Evolutionary conservation across 1,140 invertebrate species (phyloP), one percentile per base, ranked within the genome.

Genomic region (Drosophila tani): DNA sequence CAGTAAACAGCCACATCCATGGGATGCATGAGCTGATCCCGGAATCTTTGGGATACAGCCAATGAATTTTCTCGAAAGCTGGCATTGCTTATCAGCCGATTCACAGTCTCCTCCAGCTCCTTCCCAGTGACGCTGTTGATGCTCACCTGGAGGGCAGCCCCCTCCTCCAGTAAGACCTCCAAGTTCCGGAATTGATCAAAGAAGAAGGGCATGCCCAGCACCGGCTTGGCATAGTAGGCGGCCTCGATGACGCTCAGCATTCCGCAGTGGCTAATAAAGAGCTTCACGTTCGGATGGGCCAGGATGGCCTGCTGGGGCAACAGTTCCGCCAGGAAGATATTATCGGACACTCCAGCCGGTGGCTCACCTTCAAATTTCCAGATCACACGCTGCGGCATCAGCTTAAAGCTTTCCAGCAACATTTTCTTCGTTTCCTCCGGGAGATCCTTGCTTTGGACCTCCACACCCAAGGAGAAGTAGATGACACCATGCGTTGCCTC

Each of bases 181-280:
- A 94, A 81, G 66, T 95, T 96, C 0, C 93, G 93, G 8, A 86
- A 92, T 81, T 96, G 95, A 90, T 96, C 95, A 35, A 93, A 94
- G 50, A 95, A 94, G 8, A 96, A 87, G 2, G 96, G 96, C 58
- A 96, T 92, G 0, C 95, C 95, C 21, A 97, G 93, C 7, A 96
- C 93, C 1, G 96, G 96, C 17, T 96, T 94, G 67, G 94, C 95
- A 79, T 95, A 94, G 91, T 95, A 94, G 1, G 96, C 90, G 1
- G 96, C 94, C 92, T 97, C 96, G 69, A 95, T 94, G 5, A 95
- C 93, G 50, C 96, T 95, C 29, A 96, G 92, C 40, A 95, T 88
- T 19, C 96, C 96, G 15, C 95, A 95, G 80, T 97, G 96, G 4
- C 95, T 95, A 38, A 97, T 95, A 70, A 97, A 96, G 0, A 94